Evolutionary conservation across 2,113 vertebrate genomes (phyloP).

Genomic region (Myanophis thanlyinensis): DNA sequence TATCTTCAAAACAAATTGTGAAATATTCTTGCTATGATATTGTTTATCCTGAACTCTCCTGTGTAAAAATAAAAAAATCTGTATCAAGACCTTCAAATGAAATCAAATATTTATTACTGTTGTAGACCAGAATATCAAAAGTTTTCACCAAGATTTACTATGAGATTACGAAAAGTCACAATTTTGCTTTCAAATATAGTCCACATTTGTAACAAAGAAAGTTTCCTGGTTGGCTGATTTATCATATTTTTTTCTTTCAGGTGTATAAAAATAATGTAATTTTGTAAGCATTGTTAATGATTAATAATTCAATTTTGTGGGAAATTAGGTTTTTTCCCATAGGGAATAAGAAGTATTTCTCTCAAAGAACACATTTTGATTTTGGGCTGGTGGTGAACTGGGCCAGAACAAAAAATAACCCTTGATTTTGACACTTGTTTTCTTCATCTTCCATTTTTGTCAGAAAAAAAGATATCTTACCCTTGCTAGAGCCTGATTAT

Average conservation of each 20-base stretch:
- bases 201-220: background rate
- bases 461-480: background rate
- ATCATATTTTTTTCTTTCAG: background rate
- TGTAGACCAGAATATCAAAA: background rate
- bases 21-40: slow-evolving; percentile 28
- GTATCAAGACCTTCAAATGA: slow-evolving; percentile 20
- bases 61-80: slow-evolving; percentile 35
- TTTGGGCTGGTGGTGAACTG: background rate
- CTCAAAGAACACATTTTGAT: background rate
- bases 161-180: slow-evolving; percentile 38
- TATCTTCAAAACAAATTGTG: slow-evolving; percentile 33
- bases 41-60: slow-evolving; percentile 6
- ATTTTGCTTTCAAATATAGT: background rate
- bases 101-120: background rate
- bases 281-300: too few species aligned
- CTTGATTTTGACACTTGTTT: background rate
- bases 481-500: background rate
- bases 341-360: background rate
- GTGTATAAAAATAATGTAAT: background rate
- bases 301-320: background rate
- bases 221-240: background rate
- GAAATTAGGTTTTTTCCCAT: slow-evolving; percentile 42
- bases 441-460: background rate
- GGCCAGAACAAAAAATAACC: background rate
- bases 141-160: slow-evolving; percentile 41